phyloP scores from a whole-genome alignment of 2,888 invertebrate species.

The Polietes domitor region DNA sequence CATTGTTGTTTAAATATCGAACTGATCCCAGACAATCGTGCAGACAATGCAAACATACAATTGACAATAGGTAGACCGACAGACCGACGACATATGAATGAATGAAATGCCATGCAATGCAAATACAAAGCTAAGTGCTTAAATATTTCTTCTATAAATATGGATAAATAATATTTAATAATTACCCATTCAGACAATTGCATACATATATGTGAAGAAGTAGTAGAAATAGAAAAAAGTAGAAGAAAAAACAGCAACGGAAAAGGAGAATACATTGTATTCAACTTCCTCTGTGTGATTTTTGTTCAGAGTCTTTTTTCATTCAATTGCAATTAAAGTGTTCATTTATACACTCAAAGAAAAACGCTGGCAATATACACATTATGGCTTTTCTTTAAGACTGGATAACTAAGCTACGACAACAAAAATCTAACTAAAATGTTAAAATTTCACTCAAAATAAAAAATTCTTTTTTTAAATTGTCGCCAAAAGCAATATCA shows the following conservation, averaged over 20 bases:
- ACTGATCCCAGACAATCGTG: too few species aligned
- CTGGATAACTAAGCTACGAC: too few species aligned
- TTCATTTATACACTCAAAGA: background rate
- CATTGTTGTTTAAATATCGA: too few species aligned
- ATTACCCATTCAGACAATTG: background rate
- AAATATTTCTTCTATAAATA: background rate
- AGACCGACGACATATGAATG: too few species aligned
- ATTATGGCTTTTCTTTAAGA: too few species aligned
- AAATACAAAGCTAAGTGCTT: background rate
- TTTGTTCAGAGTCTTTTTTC: background rate
- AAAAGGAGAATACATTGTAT: background rate
- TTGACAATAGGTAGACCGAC: too few species aligned
- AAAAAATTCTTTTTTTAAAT: too few species aligned
- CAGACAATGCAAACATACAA: too few species aligned
- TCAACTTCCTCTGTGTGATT: constrained; percentile 18
- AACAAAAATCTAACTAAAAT: too few species aligned
- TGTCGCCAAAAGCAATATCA: too few species aligned
- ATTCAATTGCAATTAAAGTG: background rate
- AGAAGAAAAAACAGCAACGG: background rate
- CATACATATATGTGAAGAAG: background rate
- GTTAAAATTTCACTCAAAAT: too few species aligned
- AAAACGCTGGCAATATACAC: too few species aligned
- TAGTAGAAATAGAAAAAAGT: background rate
- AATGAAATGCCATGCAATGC: background rate
- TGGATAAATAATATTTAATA: constrained; percentile 25